These are phyloP conservation scores for Pachycephala philippinensis DNA, from an alignment of 2,113 vertebrate genomes.

Conservation along the genomic window DNA sequence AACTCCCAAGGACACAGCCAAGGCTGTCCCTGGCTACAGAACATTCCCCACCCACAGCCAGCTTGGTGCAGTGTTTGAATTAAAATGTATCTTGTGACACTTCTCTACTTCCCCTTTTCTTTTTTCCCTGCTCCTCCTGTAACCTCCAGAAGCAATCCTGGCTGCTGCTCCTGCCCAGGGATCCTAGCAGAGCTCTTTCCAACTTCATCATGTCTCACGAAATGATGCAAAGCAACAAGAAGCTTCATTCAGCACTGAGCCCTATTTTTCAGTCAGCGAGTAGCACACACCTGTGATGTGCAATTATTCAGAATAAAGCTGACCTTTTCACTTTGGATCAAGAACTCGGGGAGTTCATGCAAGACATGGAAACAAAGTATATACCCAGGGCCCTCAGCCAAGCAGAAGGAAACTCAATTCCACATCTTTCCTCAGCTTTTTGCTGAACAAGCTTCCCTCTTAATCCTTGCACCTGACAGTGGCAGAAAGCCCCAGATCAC, in stretches of 20 bases:
- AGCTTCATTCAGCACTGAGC: not conserved
- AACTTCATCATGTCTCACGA: not conserved
- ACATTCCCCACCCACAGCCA: not conserved
- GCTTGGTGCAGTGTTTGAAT: not conserved
- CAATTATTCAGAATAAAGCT: not conserved
- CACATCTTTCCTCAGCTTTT: not conserved
- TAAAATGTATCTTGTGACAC: not conserved
- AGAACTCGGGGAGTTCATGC: rapidly evolving
- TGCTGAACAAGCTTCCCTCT: not conserved
- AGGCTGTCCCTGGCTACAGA: not conserved
- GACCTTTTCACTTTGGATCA: not conserved
- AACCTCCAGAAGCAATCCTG: not conserved
- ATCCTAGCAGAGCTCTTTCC: not conserved
- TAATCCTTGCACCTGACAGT: not conserved
- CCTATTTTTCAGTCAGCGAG: not conserved
- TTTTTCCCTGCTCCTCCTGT: not conserved
- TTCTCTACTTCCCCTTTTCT: not conserved
- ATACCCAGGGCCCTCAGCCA: not conserved
- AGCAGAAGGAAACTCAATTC: not conserved
- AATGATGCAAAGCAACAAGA: not conserved
- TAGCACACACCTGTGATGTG: not conserved
- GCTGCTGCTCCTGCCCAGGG: not conserved
- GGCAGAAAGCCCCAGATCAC: not conserved
- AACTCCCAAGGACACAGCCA: not conserved
- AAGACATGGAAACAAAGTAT: not conserved